phyloP scores from a whole-genome alignment of 2,888 invertebrate species.

The Leucozona laternaria region DNA sequence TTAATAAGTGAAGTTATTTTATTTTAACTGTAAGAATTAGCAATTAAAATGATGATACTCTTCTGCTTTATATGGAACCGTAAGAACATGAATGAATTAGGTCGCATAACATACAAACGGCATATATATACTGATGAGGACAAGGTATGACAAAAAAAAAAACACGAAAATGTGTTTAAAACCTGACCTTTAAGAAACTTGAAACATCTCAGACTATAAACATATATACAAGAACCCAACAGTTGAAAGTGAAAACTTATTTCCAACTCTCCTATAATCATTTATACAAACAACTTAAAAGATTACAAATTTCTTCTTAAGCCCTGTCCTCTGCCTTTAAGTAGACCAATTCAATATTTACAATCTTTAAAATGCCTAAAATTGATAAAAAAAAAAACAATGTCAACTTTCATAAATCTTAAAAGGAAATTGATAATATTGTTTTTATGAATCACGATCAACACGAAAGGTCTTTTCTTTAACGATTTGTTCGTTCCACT shows the following conservation, averaged over 20 bases:
- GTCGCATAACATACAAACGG: not conserved
- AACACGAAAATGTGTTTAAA: not conserved
- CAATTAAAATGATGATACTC: not conserved
- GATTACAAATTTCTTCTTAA: not conserved
- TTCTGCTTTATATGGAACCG: not conserved
- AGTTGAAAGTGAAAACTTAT: constrained; percentile 6
- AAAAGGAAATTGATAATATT: constrained; percentile 1
- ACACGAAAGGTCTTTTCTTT: constrained; percentile 19
- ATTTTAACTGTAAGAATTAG: not conserved
- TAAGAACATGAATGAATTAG: not conserved
- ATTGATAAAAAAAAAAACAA: not conserved
- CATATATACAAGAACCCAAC: not conserved
- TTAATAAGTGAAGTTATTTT: not conserved
- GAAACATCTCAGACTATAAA: not conserved
- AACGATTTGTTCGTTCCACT: not conserved
- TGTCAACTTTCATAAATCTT: constrained; percentile 32
- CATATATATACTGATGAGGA: not conserved
- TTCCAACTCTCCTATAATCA: not conserved
- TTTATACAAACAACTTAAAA: not conserved
- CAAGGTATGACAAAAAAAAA: not conserved
- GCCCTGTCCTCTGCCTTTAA: not conserved
- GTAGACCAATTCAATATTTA: not conserved
- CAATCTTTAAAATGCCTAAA: not conserved
- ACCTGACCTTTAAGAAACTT: not conserved
- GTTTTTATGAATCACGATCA: constrained; percentile 22